Base-by-base conservation (phyloP, 2,797 vertebrate species). In the Eulemur coronatus region DNA sequence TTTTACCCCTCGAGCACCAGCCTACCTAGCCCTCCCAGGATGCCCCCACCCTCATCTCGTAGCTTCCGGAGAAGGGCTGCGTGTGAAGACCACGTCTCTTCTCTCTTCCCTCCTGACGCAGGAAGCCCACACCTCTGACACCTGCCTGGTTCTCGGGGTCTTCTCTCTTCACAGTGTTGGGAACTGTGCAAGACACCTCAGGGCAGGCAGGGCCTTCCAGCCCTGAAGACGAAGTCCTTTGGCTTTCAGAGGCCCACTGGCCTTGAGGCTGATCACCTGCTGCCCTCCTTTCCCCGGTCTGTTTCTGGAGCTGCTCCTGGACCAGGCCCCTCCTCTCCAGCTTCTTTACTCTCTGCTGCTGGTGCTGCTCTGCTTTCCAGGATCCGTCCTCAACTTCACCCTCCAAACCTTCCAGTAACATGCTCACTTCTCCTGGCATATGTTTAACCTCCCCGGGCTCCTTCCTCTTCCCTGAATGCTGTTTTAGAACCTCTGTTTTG, bases 41-140 rank as follows among this genome's bases (percentile, higher is more conserved):
- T 11, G 20, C 67, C 35, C 67, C 20, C 20, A 10, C 65, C 41
- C 26, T 9, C 7, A 10, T 15, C 65, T 33, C 17, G 15, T 8
- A 24, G 63, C n/a, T 22, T 79, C 55, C 46, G 0, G 20, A n/a
- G 65, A 41, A 80, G 46, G 33, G n/a, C 1, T 24, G 17, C 28
- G 7, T 7, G 12, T 43, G 75, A n/a, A 15, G 0, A 18, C 55
- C 38, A 22, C 0, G 1, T 2, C 48, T 28, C n/a, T 15, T 7
- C 82, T 57, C 78, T 59, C 24, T 4, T 46, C 33, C 73, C 30
- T 15, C 28, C 18, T 10, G 5, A 33, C 13, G 5, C 14, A 41
- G 14, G 38, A 59, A 67, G 48, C 48, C 26, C 12, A 84, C 11
- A 18, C n/a, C 14, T 24, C 61, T 1, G 30, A 46, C 8, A 7